phyloP scores from a whole-genome alignment of 2,113 vertebrate species.

The Anhinga anhinga region DNA sequence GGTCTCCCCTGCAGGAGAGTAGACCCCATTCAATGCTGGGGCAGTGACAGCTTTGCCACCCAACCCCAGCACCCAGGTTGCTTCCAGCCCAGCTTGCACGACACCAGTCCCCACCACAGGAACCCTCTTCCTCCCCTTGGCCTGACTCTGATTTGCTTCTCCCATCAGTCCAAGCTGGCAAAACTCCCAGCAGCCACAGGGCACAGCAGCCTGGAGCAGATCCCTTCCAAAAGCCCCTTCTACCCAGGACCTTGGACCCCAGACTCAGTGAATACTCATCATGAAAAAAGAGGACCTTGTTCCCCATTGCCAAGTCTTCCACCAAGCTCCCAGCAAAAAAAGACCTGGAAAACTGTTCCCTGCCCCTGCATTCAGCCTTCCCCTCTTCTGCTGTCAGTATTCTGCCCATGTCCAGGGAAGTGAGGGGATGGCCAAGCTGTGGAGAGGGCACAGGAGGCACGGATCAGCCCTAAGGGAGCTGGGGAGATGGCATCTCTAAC shows the following conservation, averaged over 20 bases:
- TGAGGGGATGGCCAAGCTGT: not conserved
- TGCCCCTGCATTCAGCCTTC: not conserved
- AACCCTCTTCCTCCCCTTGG: not conserved
- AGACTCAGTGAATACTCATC: not conserved
- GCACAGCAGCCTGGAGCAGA: not conserved
- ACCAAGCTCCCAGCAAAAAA: accelerated
- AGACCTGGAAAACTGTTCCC: not conserved
- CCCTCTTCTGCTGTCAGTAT: not conserved
- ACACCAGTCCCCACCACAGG: accelerated
- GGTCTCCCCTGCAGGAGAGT: constrained; percentile 75
- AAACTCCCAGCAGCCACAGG: not conserved
- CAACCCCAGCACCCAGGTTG: not conserved
- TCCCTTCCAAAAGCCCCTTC: not conserved
- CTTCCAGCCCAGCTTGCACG: not conserved
- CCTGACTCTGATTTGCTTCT: not conserved
- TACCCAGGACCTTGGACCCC: too few relatives aligned
- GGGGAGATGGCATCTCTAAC: accelerated
- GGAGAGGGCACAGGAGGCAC: not conserved
- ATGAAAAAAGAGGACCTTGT: not conserved
- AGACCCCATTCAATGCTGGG: accelerated
- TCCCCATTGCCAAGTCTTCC: not conserved
- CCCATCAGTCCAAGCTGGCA: not conserved
- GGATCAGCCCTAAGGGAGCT: not conserved
- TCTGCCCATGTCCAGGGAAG: not conserved
- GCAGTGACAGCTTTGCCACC: accelerated